phyloP scores from a whole-genome alignment of 2,888 invertebrate genomes.

The Amiota minor region DNA sequence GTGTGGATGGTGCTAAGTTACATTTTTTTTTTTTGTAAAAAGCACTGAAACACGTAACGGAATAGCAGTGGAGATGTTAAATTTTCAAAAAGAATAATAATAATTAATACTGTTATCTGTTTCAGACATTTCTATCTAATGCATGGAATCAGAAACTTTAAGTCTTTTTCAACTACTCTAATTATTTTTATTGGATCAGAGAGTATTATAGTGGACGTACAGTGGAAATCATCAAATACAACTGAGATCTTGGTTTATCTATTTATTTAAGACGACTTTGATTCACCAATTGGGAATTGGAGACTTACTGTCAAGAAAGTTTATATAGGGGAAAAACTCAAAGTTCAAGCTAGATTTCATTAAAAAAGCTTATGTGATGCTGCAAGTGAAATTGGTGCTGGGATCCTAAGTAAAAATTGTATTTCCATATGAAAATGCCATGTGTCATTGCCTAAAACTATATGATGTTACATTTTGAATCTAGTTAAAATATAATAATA shows the following conservation, averaged over 20 bases:
- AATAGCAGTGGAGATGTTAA: conserved; percentile 65
- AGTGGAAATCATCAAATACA: conserved; percentile 77
- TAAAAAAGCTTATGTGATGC: conserved; percentile 81
- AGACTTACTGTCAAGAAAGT: conserved; percentile 93
- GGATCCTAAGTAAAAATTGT: conserved; percentile 88
- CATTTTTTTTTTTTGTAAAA: conserved; percentile 71
- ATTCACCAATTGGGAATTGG: conserved; percentile 90
- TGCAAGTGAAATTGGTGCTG: conserved; percentile 89
- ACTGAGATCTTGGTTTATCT: conserved; percentile 94
- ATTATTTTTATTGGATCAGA: no score
- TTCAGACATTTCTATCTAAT: neutral
- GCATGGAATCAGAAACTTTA: no score
- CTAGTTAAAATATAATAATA: conserved; percentile 79
- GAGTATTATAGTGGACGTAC: conserved; percentile 61
- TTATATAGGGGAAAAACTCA: conserved; percentile 84
- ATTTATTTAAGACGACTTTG: conserved; percentile 93
- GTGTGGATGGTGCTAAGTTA: conserved; percentile 69
- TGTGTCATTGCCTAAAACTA: conserved; percentile 95
- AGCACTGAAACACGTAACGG: conserved; percentile 71
- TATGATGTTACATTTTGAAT: conserved; percentile 91
- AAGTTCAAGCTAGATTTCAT: neutral
- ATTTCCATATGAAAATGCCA: conserved; percentile 87
- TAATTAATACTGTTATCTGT: no score
- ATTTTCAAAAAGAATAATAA: neutral
- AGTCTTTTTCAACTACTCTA: no score